Evolutionary conservation across 2,113 vertebrate genomes (phyloP), one percentile per base, ranked within the genome.

Genomic region (Eptesicus fuscus): DNA sequence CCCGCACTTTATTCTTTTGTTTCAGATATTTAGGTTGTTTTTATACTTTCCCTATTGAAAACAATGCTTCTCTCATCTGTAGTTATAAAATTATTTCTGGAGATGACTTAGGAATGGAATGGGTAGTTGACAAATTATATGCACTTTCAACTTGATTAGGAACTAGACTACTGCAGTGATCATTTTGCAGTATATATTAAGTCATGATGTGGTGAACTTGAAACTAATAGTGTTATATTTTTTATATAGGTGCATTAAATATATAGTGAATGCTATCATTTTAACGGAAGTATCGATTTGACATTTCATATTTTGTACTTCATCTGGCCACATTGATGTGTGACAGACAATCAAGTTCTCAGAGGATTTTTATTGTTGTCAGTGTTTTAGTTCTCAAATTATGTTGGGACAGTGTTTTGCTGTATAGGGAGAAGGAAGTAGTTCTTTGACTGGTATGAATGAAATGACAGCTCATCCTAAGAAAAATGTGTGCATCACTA

Each of bases 251-350:
- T 90, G 25, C 69, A 83, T 96, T 96, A 95, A 97, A 93, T 91
- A 94, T 67, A 96, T 11, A 85, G 35, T 22, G 44, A 97, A 94
- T 73, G 88, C 59, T 96, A 96, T 85, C 61, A 97, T 96, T 96
- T 98, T 98, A 97, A 97, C 90, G 97, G 96, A 98, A 96, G 61
- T 96, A 20, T 89, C 78, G 91, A 93, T 97, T 98, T 98, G 97
- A 96, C 95, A 96, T 88, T 96, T 96, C 94, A 69, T 79, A 95
- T 98, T 98, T 97, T 96, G 96, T 97, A 88, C 93, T 95, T 97
- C 83, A 97, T 97, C 93, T 96, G 91, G 25, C 67, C 92, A 90
- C 91, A 90, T 67, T 98, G 97, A 97, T 97, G 98, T 98, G 93
- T 96, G 97, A 95, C 91, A 96, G 96, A 93, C 89, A 98, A 91